Evolutionary conservation across 2,113 vertebrate genomes (phyloP), one percentile per base, ranked within the genome.

Genomic region (Leucopsar rothschildi): DNA sequence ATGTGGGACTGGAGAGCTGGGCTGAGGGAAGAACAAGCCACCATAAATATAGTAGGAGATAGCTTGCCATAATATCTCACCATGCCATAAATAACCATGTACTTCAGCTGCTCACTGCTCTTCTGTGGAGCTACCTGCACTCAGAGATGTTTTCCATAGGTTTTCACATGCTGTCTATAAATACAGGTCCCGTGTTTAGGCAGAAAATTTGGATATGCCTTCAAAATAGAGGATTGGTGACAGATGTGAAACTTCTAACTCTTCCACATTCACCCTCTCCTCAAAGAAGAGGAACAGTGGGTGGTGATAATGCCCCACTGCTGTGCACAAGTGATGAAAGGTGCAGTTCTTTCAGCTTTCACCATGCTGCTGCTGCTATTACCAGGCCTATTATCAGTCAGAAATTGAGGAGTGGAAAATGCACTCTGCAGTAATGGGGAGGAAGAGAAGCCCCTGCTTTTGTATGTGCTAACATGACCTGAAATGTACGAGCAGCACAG

Each of bases 11-110:
- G 3, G 20, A 78, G 82, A 86, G 90, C 86, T 88, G 89, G 56
- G 57, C 50, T 91, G 91, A 76, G 87, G 84, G 84, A 92, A 91
- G 89, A 93, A 75, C 73, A 69, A 91, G 55, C 40, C 78, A 59
- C 82, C 71, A 87, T 76, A 95, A 96, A 90, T 89, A 86, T 25
- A 84, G 72, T 3, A 82, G 78, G 87, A 95, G 89, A 82, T 63
- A 97, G 84, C 70, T 76, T 79, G 84, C 66, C 3, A 13, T 76
- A 85, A 87, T 85, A 84, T 87, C 90, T 96, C 82, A 76, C 59
- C 55, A 4, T 89, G 65, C 89, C 93, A 53, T 87, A 87, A 93
- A 92, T 91, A 95, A 91, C 63, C 66, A 12, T 0, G 0, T 76
- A 15, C 50, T 91, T 91, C 55, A 89, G 61, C 91, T 92, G 86